Evolutionary conservation across 2,113 vertebrate species (phyloP).

Genomic region (Actenoides lindsayi): DNA sequence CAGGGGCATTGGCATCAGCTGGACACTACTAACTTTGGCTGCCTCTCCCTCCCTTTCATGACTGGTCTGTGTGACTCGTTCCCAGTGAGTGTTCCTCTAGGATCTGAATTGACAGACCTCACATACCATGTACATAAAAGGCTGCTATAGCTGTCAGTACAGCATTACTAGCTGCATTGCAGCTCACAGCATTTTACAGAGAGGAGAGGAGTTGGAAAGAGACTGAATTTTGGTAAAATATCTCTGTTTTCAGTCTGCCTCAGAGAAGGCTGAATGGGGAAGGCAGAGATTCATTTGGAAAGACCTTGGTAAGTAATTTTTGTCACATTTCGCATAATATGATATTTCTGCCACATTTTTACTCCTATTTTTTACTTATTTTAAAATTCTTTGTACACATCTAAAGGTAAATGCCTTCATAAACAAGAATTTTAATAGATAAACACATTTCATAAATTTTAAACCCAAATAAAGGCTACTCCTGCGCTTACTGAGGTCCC

Average conservation of each 20-base stretch:
- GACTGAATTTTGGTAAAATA: not conserved
- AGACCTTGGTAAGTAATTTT: not conserved
- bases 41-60: not conserved
- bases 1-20: not conserved
- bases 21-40: not conserved
- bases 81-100: not conserved
- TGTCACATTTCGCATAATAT: not conserved
- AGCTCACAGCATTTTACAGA: not conserved
- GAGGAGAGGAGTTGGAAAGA: not conserved
- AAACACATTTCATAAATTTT: not conserved
- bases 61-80: rapidly evolving
- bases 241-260: not conserved
- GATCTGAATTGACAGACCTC: not conserved
- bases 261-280: not conserved
- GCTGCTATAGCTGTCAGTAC: not conserved
- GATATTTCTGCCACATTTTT: not conserved
- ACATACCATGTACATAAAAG: not conserved
- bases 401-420: not conserved
- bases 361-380: not conserved
- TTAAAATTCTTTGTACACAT: not conserved
- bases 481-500: not conserved
- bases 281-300: not conserved
- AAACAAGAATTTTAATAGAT: not conserved
- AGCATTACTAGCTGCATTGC: not conserved
- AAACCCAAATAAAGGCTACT: not conserved